Conservation (phyloP, 2,797 vertebrate species). For the Nyctibius grandis region DNA sequence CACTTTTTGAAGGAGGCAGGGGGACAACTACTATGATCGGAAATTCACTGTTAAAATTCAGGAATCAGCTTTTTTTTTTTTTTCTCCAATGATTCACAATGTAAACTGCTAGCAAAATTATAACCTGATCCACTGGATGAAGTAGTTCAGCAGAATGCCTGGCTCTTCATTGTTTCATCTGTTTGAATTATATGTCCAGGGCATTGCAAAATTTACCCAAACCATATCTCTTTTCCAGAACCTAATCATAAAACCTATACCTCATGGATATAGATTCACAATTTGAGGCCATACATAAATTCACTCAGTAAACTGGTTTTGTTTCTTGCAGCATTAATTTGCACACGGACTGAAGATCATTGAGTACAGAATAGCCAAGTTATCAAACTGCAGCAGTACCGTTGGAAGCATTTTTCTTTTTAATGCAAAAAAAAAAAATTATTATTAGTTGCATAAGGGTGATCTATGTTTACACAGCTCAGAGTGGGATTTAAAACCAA, state of each 20-base stretch:
- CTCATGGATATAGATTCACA: neutral
- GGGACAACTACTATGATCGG: neutral
- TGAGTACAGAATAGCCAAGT: conserved; percentile 32
- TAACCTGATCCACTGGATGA: conserved; percentile 30
- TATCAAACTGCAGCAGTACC: conserved; percentile 50
- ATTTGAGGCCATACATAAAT: conserved; percentile 24
- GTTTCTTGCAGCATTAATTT: conserved; percentile 58
- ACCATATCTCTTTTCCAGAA: neutral
- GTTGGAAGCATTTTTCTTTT: neutral
- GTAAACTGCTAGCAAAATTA: conserved; percentile 46
- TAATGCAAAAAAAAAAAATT: conserved; percentile 31
- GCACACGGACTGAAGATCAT: conserved; percentile 23
- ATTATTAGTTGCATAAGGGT: conserved; percentile 48
- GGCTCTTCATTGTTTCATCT: neutral
- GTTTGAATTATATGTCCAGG: neutral
- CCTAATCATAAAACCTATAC: neutral
- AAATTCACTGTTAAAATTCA: conserved; percentile 4
- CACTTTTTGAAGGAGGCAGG: neutral
- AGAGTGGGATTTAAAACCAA: conserved; percentile 50
- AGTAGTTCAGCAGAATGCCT: conserved; percentile 36
- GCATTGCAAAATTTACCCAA: neutral
- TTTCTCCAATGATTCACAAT: neutral
- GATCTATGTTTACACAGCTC: conserved; percentile 62
- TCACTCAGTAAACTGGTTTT: conserved; percentile 46
- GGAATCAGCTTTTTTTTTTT: neutral